A percentile compares a stretch with the other conserved stretches of the same genome.
phyloP scores from a whole-genome alignment of 2,888 invertebrate species.

The Escarpia spicata region DNA sequence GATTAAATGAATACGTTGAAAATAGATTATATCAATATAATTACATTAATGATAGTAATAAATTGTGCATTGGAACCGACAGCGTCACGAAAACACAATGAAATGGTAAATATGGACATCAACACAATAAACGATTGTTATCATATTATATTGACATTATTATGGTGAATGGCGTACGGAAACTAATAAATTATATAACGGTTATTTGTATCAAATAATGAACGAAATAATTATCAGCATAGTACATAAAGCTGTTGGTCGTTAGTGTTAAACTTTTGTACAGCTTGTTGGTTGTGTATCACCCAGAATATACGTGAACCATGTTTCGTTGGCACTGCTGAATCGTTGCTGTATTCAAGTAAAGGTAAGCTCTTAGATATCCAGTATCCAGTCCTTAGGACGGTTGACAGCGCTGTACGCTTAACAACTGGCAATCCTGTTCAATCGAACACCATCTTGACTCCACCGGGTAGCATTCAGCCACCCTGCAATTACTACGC shows the following conservation, averaged over 20 bases:
- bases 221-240: not conserved
- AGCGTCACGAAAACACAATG: not conserved
- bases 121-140: not conserved
- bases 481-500: too few species aligned
- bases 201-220: not conserved
- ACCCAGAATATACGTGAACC: too few species aligned
- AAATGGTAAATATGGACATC: not conserved
- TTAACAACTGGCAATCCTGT: too few species aligned
- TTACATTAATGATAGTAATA: not conserved
- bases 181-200: not conserved
- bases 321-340: too few species aligned
- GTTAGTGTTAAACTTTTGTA: not conserved
- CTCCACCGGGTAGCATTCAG: too few species aligned
- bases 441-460: too few species aligned
- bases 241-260: not conserved
- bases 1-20: not conserved
- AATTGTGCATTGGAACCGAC: not conserved
- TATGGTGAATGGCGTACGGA: not conserved
- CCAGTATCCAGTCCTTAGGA: too few species aligned
- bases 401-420: too few species aligned
- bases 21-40: conserved; percentile 1
- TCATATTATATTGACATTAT: not conserved
- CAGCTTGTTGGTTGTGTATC: too few species aligned
- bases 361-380: too few species aligned
- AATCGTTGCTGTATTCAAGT: too few species aligned